Percentiles rank a stretch among this genome's conserved stretches.
These are phyloP conservation scores for Noctua janthe DNA, from an alignment of 2,888 invertebrate species.

Conservation along the genomic window DNA sequence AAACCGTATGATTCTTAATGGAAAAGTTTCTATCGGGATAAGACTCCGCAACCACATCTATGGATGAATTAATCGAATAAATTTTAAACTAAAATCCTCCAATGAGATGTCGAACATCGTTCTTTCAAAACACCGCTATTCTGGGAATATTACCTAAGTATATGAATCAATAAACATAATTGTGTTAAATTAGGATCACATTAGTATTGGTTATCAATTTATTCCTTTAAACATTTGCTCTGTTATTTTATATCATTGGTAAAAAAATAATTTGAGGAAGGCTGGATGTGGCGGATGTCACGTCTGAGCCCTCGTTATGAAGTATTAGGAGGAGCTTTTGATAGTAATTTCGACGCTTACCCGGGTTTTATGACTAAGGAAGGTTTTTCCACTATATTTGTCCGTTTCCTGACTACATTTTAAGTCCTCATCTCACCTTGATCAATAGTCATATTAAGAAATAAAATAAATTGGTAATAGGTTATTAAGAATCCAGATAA, in stretches of 20 bases:
- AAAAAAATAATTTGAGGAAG: constrained; percentile 61
- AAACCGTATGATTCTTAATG: no score
- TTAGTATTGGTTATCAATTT: constrained; percentile 60
- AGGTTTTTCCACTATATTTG: not conserved
- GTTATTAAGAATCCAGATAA: no score
- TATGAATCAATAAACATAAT: constrained; percentile 62
- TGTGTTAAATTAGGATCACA: constrained; percentile 54
- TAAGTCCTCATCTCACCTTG: not conserved
- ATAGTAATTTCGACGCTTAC: constrained; percentile 2
- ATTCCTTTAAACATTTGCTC: constrained; percentile 59
- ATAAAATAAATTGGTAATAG: not conserved
- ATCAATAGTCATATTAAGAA: not conserved
- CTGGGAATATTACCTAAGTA: constrained; percentile 40
- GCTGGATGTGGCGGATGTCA: constrained; percentile 71
- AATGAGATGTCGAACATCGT: not conserved
- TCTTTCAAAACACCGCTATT: constrained; percentile 26
- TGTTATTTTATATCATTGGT: constrained; percentile 54
- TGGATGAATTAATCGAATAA: not conserved
- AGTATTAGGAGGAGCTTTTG: constrained; percentile 49
- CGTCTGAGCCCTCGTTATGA: constrained; percentile 71
- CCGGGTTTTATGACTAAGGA: not conserved
- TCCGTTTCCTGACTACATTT: not conserved
- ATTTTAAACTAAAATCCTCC: constrained; percentile 21
- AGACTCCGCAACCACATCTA: no score
- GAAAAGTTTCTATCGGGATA: no score